Conservation (phyloP, 2,797 vertebrate genomes). For the Neopelma chrysocephalum region DNA sequence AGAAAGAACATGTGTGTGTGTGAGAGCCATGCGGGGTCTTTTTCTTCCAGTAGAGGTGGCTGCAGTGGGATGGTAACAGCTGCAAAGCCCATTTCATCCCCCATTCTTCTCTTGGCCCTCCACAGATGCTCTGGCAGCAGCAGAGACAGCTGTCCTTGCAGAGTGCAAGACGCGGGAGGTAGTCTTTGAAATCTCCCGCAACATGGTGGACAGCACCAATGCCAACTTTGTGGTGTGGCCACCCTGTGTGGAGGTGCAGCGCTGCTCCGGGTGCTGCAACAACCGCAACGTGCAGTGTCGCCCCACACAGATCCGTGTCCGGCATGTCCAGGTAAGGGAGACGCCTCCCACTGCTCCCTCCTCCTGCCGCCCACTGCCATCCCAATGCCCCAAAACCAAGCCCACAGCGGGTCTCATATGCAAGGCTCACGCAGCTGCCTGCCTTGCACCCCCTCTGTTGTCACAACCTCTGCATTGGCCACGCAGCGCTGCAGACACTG, state of each 20-base stretch:
- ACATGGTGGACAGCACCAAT: constrained; percentile 88
- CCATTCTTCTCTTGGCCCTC: background rate
- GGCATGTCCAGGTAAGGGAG: constrained; percentile 84
- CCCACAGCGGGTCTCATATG: fast-evolving
- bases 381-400: background rate
- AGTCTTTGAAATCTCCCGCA: constrained; percentile 89
- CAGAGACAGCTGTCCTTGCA: constrained; percentile 84
- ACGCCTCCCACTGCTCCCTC: fast-evolving
- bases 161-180: constrained; percentile 89
- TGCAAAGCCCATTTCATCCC: background rate
- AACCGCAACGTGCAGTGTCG: constrained; percentile 81
- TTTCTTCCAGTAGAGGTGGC: background rate
- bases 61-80: background rate
- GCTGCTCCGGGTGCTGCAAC: constrained; percentile 95
- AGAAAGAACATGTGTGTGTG: background rate
- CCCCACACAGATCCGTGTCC: constrained; percentile 77
- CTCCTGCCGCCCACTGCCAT: background rate
- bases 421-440: background rate
- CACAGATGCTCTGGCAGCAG: constrained; percentile 63
- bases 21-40: background rate
- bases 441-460: background rate
- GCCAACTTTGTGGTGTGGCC: constrained; percentile 94
- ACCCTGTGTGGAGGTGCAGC: constrained; percentile 91
- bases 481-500: fast-evolving
- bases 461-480: background rate